Base-by-base conservation (phyloP, 2,888 invertebrate genomes). In the Piscicola geometra region DNA sequence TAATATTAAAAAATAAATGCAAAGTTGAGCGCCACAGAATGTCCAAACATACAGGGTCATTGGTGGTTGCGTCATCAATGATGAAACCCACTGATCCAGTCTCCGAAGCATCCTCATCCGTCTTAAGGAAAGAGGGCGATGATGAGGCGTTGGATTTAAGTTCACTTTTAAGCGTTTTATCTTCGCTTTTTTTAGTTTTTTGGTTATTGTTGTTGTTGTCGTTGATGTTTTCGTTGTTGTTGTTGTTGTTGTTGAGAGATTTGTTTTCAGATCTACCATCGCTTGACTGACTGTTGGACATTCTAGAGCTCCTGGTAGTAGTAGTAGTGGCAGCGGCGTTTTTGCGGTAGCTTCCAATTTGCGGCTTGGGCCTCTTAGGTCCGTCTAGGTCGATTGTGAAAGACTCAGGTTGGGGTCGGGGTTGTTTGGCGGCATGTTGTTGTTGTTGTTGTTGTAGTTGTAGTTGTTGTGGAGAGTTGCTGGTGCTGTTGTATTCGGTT, bases 61-160 rank as follows among this genome's bases (percentile, higher is more conserved):
- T 32, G 41, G 21, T 9, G 47, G 2, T 21, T 3, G 36, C 50
- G 18, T 75, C 75, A 21, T 75, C 91, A 81, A 91, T 90, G 76
- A 92, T 88, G 79, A 86, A 84, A 15, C 85, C 85, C 41, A 85
- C 82, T 36, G 82, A 52, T 25, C 71, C 35, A 12, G 52, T n/a
- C 41, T 52, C 76, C 35, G 35, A 5, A 25, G 35, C 47, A 32
- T 50, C 70, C 3, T 76, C 77, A 30, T 66, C 66, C 5, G 73
- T 21, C 68, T 30, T 68, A 28, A 41, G 1, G 70, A 18, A 3
- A 3, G n/a, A 18, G n/a, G 21, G 3, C 5, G 5, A 41, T 15
- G 41, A 41, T 3, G 41, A 41, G 15, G 41, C 41, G 41, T 41
- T 41, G 15, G 41, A 41, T 41, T 41, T 41, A 9, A 15, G 41